Evolutionary conservation across 2,888 invertebrate species (phyloP).

Genomic region (Polyommatus icarus): DNA sequence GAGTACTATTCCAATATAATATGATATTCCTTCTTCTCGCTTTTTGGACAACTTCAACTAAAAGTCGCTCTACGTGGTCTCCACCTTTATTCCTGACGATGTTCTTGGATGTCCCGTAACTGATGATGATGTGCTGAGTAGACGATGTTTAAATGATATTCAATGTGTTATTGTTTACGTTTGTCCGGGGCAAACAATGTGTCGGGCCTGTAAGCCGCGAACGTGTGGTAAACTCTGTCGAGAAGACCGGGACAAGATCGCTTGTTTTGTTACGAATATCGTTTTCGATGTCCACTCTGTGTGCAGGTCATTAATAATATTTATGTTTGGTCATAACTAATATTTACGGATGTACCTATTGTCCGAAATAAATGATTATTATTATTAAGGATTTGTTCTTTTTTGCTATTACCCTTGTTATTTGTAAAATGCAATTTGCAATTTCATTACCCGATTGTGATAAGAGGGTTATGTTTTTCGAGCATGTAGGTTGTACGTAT

Average conservation of each 20-base stretch:
- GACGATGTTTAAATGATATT: background rate
- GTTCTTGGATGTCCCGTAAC: background rate
- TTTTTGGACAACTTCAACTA: no score
- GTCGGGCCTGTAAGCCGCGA: background rate
- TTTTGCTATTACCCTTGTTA: background rate
- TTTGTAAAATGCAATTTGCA: background rate
- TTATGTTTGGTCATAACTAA: no score
- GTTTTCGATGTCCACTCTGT: background rate
- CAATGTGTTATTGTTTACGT: conserved; percentile 10
- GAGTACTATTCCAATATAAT: background rate
- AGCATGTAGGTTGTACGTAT: no score
- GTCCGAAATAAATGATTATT: no score
- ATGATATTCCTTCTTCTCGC: background rate
- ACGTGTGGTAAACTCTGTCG: conserved; percentile 19
- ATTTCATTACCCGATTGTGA: no score
- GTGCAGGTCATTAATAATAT: no score
- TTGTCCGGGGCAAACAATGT: conserved; percentile 6
- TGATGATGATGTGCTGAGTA: background rate
- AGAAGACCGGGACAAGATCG: background rate
- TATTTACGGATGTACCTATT: no score
- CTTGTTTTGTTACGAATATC: background rate
- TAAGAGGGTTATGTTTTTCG: no score
- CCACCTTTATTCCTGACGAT: background rate
- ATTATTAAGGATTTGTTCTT: background rate
- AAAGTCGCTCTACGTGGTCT: background rate